Evolutionary conservation across 64 coral and sea anemone genomes (phyloP).

Genomic region (Exaiptasia diaphana): DNA sequence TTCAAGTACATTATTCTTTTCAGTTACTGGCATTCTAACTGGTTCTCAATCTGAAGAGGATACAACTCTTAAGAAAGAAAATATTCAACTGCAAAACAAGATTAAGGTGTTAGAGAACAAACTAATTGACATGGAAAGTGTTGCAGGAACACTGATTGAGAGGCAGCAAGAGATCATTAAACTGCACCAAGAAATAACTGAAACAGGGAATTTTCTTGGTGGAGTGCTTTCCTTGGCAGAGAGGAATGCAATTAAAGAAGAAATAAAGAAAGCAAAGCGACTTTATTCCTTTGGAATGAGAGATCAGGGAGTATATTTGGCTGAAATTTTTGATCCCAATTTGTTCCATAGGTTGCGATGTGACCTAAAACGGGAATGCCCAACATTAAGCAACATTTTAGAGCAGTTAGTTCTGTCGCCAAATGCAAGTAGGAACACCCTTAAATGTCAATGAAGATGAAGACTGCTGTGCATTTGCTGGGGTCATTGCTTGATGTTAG

Average conservation of each 20-base stretch:
- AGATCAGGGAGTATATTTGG: conserved; percentile 1
- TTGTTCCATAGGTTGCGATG: not conserved
- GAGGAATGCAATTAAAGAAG: conserved; percentile 22
- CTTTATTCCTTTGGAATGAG: conserved; percentile 7
- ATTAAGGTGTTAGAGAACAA: too few relatives aligned
- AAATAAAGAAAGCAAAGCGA: conserved; percentile 19
- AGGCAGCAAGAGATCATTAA: not conserved
- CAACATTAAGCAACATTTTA: conserved; percentile 2
- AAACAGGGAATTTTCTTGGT: conserved; percentile 1
- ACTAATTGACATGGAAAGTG: too few relatives aligned
- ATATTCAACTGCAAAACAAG: too few relatives aligned
- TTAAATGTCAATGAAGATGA: conserved; percentile 25
- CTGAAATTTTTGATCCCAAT: not conserved
- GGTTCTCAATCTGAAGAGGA: too few relatives aligned
- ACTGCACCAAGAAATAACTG: conserved; percentile 16
- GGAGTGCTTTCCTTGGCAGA: conserved; percentile 36
- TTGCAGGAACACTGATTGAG: not conserved
- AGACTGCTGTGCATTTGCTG: conserved; percentile 30
- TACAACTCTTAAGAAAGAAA: too few relatives aligned
- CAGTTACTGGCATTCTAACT: too few relatives aligned
- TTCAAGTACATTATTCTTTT: too few relatives aligned
- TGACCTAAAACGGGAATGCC: conserved; percentile 19
- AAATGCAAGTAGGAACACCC: not conserved
- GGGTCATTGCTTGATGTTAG: conserved; percentile 16
- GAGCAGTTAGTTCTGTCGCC: conserved; percentile 24